These are phyloP conservation scores for Portunus trituberculatus DNA, from an alignment of 1,140 invertebrate species.

Conservation along the genomic window DNA sequence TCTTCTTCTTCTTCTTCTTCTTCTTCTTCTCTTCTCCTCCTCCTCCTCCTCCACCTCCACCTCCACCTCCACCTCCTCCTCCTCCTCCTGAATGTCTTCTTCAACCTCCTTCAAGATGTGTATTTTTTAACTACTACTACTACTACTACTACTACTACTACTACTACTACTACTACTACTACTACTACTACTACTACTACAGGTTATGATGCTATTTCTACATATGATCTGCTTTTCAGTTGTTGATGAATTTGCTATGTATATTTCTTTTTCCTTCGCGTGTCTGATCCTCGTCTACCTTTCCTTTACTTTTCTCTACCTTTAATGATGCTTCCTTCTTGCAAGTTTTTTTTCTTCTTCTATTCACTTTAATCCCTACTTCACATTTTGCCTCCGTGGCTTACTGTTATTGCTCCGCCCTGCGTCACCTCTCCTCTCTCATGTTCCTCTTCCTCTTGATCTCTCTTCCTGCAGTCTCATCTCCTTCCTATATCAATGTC, in stretches of 20 bases:
- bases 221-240: no score
- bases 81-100: neutral
- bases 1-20: no score
- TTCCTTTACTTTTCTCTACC: no score
- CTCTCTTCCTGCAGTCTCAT: neutral
- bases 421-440: neutral
- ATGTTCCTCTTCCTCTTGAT: neutral
- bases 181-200: neutral
- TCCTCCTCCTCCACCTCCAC: no score
- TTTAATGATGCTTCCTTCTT: no score
- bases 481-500: neutral
- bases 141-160: conserved; percentile 14
- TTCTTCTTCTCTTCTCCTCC: neutral
- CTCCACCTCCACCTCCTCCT: no score
- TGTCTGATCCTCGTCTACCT: no score
- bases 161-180: conserved; percentile 9
- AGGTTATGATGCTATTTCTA: no score
- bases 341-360: no score
- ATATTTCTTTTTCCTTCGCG: no score
- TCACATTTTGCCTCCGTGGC: neutral
- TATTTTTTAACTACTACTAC: neutral
- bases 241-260: no score
- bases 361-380: no score
- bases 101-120: neutral
- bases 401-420: neutral